phyloP scores from a whole-genome alignment of 2,797 vertebrate species.

The Oryzias sinensis region DNA sequence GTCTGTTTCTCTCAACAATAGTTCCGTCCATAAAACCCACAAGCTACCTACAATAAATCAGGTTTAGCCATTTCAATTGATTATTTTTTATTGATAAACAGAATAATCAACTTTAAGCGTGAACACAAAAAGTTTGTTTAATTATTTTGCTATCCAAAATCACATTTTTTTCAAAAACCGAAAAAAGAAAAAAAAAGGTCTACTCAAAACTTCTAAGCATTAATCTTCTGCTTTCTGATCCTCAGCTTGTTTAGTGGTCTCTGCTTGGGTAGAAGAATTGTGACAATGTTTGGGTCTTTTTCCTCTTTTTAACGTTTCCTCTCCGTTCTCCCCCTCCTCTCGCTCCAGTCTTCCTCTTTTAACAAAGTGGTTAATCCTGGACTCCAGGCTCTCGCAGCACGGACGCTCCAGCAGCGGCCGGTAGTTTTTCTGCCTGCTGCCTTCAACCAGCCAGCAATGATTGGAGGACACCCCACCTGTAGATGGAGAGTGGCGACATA shows the following conservation, averaged over 20 bases:
- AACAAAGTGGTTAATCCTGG: slow-evolving; percentile 88
- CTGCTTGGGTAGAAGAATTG: slow-evolving; percentile 9
- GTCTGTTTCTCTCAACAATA: rapidly evolving
- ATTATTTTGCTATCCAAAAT: neutral
- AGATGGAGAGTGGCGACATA: slow-evolving; percentile 7
- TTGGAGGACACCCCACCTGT: slow-evolving; percentile 55
- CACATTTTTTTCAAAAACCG: slow-evolving; percentile 3
- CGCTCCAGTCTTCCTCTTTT: slow-evolving; percentile 81
- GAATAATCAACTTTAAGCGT: slow-evolving; percentile 5
- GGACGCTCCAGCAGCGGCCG: slow-evolving; percentile 86
- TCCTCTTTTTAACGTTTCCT: slow-evolving; percentile 69
- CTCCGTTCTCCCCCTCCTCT: slow-evolving; percentile 67
- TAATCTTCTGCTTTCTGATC: slow-evolving; percentile 28
- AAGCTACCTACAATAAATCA: neutral
- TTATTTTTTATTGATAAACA: slow-evolving; percentile 51
- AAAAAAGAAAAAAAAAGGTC: slow-evolving; percentile 1
- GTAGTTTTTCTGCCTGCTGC: slow-evolving; percentile 84
- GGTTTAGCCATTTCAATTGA: neutral
- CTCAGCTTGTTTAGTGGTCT: slow-evolving; percentile 12
- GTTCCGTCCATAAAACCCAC: slow-evolving; percentile 31
- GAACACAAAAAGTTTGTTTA: neutral
- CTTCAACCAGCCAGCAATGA: slow-evolving; percentile 83
- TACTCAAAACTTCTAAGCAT: slow-evolving; percentile 9
- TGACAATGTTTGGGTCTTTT: slow-evolving; percentile 75
- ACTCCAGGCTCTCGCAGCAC: slow-evolving; percentile 89